Evolutionary conservation across 2,888 invertebrate genomes (phyloP).

Genomic region (Schrankia costaestrigalis): DNA sequence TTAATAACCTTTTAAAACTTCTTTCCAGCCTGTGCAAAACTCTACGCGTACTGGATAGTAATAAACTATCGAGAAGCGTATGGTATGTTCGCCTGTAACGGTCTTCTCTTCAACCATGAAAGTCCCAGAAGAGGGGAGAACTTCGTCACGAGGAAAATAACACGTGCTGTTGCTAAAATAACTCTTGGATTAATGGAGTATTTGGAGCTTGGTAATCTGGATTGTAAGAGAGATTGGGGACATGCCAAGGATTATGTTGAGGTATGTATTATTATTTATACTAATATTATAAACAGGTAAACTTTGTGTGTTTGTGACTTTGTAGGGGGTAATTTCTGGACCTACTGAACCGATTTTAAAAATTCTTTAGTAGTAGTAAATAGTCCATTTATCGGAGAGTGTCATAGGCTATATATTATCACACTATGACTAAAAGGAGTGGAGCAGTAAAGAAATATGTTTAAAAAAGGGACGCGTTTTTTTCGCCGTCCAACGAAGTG

Average conservation of each 20-base stretch:
- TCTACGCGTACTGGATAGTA: constrained; percentile 98
- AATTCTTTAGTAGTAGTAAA: too few species aligned
- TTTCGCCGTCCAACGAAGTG: too few species aligned
- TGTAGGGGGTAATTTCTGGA: too few species aligned
- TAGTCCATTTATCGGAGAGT: too few species aligned
- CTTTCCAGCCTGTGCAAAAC: constrained; percentile 93
- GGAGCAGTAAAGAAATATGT: too few species aligned
- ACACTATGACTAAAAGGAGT: too few species aligned
- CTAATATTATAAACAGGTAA: too few species aligned
- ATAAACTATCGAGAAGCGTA: constrained; percentile 98
- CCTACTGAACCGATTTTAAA: too few species aligned
- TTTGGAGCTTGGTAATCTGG: constrained; percentile 96
- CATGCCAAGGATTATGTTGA: constrained; percentile 98
- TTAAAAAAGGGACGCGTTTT: too few species aligned
- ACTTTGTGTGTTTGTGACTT: too few species aligned
- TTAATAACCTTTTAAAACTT: too few species aligned
- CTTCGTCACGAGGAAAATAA: constrained; percentile 99
- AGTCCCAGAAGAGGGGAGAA: constrained; percentile 97
- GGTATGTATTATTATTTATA: constrained; percentile 65
- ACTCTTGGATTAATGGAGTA: constrained; percentile 90
- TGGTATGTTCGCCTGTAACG: constrained; percentile 96
- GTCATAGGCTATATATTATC: too few species aligned
- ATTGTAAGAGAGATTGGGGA: constrained; percentile 99
- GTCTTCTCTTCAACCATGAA: constrained; percentile 98
- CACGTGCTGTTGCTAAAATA: constrained; percentile 98